These are phyloP conservation scores for Corapipo altera DNA, from an alignment of 2,113 vertebrate genomes.

Conservation along the genomic window DNA sequence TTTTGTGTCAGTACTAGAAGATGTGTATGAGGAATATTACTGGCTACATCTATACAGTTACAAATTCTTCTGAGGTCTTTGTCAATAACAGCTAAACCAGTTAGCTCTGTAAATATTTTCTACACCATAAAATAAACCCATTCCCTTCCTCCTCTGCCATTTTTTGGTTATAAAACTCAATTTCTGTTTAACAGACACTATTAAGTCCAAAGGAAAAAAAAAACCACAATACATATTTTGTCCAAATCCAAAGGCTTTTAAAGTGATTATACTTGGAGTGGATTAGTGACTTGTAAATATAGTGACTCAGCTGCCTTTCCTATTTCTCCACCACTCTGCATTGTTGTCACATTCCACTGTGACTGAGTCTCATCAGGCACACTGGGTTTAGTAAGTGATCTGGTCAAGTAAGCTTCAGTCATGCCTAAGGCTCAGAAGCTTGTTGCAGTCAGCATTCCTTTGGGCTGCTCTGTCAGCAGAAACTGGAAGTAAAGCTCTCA, in stretches of 20 bases:
- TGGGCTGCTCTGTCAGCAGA: constrained; percentile 47
- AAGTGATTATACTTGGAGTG: neutral
- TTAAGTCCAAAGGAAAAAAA: neutral
- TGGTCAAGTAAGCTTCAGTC: constrained; percentile 42
- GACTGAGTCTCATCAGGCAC: neutral
- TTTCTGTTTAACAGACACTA: neutral
- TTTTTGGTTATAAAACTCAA: neutral
- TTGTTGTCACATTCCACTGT: neutral
- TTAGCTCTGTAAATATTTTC: neutral
- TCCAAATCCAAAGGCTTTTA: neutral
- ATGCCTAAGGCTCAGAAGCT: constrained; percentile 7
- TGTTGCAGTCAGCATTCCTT: constrained; percentile 12
- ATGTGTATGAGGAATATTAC: neutral
- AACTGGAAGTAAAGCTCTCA: neutral
- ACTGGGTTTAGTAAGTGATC: neutral
- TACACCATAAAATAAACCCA: neutral
- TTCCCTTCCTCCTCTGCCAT: neutral
- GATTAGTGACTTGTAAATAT: constrained; percentile 25
- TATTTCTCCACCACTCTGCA: neutral
- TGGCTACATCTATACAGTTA: neutral
- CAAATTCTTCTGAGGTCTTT: neutral
- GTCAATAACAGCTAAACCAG: neutral
- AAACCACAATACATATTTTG: neutral
- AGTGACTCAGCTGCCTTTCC: constrained; percentile 33
- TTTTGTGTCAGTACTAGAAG: neutral